Percentiles rank a stretch among this genome's conserved stretches.
Conservation (phyloP, 1,140 invertebrate genomes). For the Penaeus vannamei region DNA sequence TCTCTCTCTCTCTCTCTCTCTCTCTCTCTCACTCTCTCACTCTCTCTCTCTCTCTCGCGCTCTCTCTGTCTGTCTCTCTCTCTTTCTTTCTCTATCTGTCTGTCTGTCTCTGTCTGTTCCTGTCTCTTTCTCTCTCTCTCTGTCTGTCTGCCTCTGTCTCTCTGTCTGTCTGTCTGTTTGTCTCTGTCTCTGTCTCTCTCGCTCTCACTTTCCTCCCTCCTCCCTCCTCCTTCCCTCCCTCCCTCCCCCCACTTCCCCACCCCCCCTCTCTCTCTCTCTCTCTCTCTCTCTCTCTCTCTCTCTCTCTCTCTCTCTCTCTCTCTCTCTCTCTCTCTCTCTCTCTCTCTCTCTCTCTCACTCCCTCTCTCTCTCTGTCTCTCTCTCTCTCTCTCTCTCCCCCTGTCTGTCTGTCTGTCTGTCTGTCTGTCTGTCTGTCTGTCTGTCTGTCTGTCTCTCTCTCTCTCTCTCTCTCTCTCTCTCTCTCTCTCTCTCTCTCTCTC, state of each 20-base stretch:
- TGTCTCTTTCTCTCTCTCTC: background rate
- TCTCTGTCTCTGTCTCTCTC: background rate
- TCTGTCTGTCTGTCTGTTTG: background rate
- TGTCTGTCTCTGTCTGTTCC: too few relatives aligned
- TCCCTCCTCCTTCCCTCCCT: background rate
- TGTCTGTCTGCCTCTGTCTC: background rate
- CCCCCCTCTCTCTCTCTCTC: background rate
- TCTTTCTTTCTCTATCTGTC: background rate
- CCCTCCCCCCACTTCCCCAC: background rate
- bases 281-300: background rate
- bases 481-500: slow-evolving; percentile 1
- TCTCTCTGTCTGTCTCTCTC: too few relatives aligned
- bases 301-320: background rate
- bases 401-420: too few relatives aligned
- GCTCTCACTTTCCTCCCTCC: background rate
- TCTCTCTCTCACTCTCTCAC: background rate
- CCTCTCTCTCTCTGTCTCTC: background rate
- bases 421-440: too few relatives aligned
- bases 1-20: background rate
- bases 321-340: background rate
- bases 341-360: background rate
- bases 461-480: too few relatives aligned
- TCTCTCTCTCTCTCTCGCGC: background rate
- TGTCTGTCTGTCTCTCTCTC: too few relatives aligned
- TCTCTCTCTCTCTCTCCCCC: background rate